A percentile compares a stretch with the other conserved stretches of the same genome.
These are phyloP conservation scores for Embiotoca jacksoni DNA, from an alignment of 2,113 vertebrate genomes.

Conservation along the genomic window DNA sequence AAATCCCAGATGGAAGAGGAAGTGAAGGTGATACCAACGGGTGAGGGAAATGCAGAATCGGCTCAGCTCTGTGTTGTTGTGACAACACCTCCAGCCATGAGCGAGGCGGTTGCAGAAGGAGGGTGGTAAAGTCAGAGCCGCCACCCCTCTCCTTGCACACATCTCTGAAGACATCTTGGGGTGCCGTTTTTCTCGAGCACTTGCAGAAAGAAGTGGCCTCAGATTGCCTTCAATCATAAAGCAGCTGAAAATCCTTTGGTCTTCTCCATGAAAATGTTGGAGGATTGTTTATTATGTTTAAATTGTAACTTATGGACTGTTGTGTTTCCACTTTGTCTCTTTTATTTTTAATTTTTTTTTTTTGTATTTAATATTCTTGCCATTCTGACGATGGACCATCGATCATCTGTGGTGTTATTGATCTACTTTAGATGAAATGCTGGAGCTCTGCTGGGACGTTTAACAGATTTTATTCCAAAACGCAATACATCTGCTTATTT, in stretches of 20 bases:
- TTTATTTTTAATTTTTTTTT: constrained; percentile 31
- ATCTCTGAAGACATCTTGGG: constrained; percentile 69
- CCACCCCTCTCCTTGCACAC: constrained; percentile 12
- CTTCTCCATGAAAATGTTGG: constrained; percentile 55
- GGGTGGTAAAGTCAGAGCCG: constrained; percentile 55
- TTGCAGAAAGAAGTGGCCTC: constrained; percentile 69
- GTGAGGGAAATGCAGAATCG: constrained; percentile 49
- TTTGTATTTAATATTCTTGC: constrained; percentile 69
- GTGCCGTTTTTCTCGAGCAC: constrained; percentile 57
- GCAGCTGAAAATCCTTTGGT: constrained; percentile 75
- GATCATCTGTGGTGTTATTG: constrained; percentile 50
- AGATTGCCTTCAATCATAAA: constrained; percentile 75
- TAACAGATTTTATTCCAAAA: constrained; percentile 72
- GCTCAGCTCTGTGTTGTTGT: constrained; percentile 59
- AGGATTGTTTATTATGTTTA: constrained; percentile 63
- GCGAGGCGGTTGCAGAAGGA: constrained; percentile 47
- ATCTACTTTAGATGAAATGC: constrained; percentile 68
- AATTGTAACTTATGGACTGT: constrained; percentile 70
- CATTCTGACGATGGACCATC: constrained; percentile 53
- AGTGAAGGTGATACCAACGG: constrained; percentile 59
- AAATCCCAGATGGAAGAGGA: constrained; percentile 72
- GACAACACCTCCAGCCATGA: constrained; percentile 52
- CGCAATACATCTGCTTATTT: constrained; percentile 65
- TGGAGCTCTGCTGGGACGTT: constrained; percentile 73
- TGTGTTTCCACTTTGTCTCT: constrained; percentile 54